phyloP scores from a whole-genome alignment of 2,888 invertebrate genomes.

The Pristionchus maxplancki region DNA sequence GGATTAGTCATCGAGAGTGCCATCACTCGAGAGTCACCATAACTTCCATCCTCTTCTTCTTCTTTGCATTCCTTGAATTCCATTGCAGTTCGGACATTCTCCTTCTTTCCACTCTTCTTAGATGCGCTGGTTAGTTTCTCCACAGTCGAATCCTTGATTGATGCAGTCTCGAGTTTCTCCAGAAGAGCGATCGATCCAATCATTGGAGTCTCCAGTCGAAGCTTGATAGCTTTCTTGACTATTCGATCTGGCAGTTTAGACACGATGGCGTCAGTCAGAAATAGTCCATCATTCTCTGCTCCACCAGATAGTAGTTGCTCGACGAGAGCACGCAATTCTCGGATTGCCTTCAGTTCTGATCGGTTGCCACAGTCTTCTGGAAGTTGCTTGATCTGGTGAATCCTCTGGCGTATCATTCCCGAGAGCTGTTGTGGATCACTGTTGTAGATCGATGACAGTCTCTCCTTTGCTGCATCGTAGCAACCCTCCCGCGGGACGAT shows the following conservation, averaged over 20 bases:
- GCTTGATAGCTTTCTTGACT: background rate
- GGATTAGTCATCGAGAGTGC: no score
- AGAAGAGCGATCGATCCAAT: background rate
- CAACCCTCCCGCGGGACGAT: conserved; percentile 7
- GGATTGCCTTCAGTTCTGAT: background rate
- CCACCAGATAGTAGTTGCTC: background rate
- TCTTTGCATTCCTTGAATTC: background rate
- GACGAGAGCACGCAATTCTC: background rate
- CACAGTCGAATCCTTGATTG: background rate
- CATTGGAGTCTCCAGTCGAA: background rate
- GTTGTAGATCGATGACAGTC: background rate
- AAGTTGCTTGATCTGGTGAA: background rate
- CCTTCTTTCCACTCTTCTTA: background rate
- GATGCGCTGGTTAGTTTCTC: background rate
- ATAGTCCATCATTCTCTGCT: background rate
- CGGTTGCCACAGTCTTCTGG: background rate
- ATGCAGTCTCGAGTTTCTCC: background rate
- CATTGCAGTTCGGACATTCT: background rate
- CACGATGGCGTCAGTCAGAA: background rate
- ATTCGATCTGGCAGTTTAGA: background rate
- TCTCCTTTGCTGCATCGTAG: background rate
- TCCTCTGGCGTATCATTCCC: no score
- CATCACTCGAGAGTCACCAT: background rate
- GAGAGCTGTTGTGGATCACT: background rate
- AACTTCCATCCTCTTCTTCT: background rate